Conservation (phyloP, 2,888 invertebrate species). For the Tuberolachnus salignus region DNA sequence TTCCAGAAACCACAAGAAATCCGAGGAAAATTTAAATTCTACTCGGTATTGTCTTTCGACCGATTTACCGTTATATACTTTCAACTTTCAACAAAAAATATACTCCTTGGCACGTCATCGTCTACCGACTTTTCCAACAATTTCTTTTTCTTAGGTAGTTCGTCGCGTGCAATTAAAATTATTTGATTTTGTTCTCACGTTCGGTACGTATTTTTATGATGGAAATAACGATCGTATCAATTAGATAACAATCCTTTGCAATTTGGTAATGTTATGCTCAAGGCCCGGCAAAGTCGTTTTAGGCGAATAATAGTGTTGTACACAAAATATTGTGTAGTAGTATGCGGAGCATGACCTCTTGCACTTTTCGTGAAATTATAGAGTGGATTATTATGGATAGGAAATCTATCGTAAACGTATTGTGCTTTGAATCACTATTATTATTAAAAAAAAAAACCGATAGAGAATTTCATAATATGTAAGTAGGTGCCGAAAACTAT, state of each 20-base stretch:
- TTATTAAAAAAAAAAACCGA: background rate
- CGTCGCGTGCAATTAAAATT: no score
- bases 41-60: no score
- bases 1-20: no score
- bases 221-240: background rate
- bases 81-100: no score
- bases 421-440: slow-evolving; percentile 19
- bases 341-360: slow-evolving; percentile 15
- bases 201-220: background rate
- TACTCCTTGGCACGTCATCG: no score
- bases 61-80: no score
- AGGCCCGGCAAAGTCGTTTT: slow-evolving; percentile 4
- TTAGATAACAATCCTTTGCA: slow-evolving; percentile 6
- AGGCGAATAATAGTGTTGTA: background rate
- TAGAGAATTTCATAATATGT: background rate
- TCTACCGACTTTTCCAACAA: no score
- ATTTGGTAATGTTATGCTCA: slow-evolving; percentile 26
- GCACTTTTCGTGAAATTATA: slow-evolving; percentile 32
- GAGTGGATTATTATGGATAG: slow-evolving; percentile 5
- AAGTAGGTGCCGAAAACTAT: background rate
- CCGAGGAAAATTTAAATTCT: no score
- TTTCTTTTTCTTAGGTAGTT: no score
- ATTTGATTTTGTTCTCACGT: background rate
- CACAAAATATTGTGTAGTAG: background rate
- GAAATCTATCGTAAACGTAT: slow-evolving; percentile 22